A percentile compares a stretch with the other conserved stretches of the same genome.
These are phyloP conservation scores for Chamaea fasciata DNA, from an alignment of 2,113 vertebrate genomes.

Conservation along the genomic window DNA sequence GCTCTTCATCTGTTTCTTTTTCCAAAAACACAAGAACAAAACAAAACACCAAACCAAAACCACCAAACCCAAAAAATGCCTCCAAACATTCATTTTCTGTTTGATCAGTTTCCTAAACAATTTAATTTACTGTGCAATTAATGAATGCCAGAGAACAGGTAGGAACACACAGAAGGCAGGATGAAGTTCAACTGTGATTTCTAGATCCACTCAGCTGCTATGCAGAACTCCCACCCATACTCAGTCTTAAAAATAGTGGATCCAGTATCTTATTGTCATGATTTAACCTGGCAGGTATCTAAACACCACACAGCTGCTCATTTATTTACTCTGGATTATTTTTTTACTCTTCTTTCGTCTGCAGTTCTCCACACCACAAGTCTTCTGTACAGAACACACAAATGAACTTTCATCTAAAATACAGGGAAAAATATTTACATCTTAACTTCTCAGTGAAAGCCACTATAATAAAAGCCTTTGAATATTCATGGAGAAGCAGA, in stretches of 20 bases:
- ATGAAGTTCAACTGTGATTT: background rate
- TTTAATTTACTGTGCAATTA: background rate
- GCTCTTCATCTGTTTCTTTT: background rate
- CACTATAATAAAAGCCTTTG: background rate
- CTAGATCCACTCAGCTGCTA: background rate
- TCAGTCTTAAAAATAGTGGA: background rate
- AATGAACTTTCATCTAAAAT: background rate
- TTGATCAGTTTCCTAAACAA: background rate
- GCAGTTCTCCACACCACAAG: background rate
- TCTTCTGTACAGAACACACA: background rate
- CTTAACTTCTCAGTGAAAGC: background rate
- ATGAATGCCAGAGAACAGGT: background rate
- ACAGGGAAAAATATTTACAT: background rate
- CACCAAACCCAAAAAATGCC: background rate
- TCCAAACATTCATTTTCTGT: background rate
- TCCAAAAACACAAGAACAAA: background rate
- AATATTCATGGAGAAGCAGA: background rate
- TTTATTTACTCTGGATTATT: background rate
- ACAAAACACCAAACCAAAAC: background rate
- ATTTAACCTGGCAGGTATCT: background rate
- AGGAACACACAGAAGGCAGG: background rate
- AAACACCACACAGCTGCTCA: background rate
- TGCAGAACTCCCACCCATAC: background rate
- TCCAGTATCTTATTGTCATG: background rate
- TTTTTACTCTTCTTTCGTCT: background rate